Conservation (phyloP, 2,888 invertebrate genomes). For the Hydriomena furcata region DNA sequence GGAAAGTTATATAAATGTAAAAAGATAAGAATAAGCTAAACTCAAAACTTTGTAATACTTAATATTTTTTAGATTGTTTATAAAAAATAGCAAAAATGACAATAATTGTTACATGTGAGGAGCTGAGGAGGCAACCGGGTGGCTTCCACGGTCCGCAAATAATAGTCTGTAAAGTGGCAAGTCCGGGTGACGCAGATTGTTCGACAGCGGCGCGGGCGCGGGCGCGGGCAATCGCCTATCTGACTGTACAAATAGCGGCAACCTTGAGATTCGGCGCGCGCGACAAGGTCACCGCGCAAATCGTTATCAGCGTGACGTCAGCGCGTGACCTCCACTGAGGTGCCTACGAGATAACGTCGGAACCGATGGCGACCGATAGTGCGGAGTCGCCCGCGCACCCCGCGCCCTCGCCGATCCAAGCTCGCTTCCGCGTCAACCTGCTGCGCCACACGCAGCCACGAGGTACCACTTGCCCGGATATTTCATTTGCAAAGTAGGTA, state of each 20-base stretch:
- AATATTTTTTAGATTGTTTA: too few species aligned
- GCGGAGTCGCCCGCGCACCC: conserved; percentile 46
- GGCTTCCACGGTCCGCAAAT: conserved; percentile 67
- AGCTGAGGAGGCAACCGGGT: conserved; percentile 54
- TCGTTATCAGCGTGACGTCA: conserved; percentile 82
- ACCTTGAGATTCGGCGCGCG: conserved; percentile 81
- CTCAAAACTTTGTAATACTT: too few species aligned
- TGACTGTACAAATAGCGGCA: conserved; percentile 79
- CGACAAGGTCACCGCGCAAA: conserved; percentile 82
- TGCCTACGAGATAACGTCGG: conserved; percentile 74
- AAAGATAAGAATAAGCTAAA: too few species aligned
- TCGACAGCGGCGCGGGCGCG: conserved; percentile 49
- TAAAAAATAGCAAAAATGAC: conserved; percentile 4
- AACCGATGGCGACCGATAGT: conserved; percentile 76
- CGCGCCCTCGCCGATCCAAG: conserved; percentile 31
- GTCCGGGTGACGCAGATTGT: conserved; percentile 65
- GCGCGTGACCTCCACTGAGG: conserved; percentile 77
- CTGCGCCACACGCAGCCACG: conserved; percentile 4
- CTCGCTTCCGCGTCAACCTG: conserved; percentile 36
- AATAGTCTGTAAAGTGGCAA: conserved; percentile 67
- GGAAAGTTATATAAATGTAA: too few species aligned
- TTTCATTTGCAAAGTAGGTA: conserved; percentile 10
- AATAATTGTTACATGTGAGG: conserved; percentile 42
- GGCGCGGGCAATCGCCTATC: conserved; percentile 60
- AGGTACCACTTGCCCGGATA: conserved; percentile 10